phyloP scores from a whole-genome alignment of 1,140 invertebrate genomes.

The Drosophila leontia region DNA sequence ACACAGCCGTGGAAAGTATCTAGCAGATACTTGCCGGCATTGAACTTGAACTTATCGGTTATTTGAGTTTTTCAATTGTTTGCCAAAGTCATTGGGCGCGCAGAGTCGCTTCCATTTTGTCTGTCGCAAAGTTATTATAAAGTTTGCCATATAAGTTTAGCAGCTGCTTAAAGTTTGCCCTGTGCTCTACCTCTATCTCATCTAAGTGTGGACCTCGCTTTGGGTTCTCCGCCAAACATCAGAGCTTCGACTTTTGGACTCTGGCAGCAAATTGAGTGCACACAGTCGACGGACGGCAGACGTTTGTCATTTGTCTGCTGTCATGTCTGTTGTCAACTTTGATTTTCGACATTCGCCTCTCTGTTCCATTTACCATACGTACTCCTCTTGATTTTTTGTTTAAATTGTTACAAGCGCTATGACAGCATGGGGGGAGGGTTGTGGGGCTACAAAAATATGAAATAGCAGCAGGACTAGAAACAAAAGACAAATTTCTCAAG shows the following conservation, averaged over 20 bases:
- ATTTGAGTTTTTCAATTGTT: constrained; percentile 65
- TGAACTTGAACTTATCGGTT: constrained; percentile 73
- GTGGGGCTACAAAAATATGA: constrained; percentile 18
- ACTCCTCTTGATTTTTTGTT: constrained; percentile 32
- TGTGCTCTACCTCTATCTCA: constrained; percentile 35
- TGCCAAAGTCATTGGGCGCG: constrained; percentile 62
- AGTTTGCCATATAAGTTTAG: constrained; percentile 67
- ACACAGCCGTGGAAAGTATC: no score
- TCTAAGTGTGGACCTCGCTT: constrained; percentile 39
- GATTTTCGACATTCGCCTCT: constrained; percentile 73
- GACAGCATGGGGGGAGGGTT: constrained; percentile 25
- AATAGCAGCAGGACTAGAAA: constrained; percentile 51
- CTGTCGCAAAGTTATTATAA: constrained; percentile 67
- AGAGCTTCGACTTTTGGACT: constrained; percentile 30
- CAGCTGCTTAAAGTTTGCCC: constrained; percentile 47
- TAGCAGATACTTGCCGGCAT: constrained; percentile 58
- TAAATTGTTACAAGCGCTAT: constrained; percentile 68
- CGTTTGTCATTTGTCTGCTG: constrained; percentile 83
- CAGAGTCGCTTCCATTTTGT: constrained; percentile 49
- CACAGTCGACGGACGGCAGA: constrained; percentile 64
- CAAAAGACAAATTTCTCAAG: constrained; percentile 70
- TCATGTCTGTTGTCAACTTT: constrained; percentile 82
- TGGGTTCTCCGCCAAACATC: constrained; percentile 15
- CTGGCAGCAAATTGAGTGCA: constrained; percentile 72
- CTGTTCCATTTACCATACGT: constrained; percentile 36